These are phyloP conservation scores for Hyphantria cunea DNA, from an alignment of 1,140 invertebrate genomes.

Conservation along the genomic window DNA sequence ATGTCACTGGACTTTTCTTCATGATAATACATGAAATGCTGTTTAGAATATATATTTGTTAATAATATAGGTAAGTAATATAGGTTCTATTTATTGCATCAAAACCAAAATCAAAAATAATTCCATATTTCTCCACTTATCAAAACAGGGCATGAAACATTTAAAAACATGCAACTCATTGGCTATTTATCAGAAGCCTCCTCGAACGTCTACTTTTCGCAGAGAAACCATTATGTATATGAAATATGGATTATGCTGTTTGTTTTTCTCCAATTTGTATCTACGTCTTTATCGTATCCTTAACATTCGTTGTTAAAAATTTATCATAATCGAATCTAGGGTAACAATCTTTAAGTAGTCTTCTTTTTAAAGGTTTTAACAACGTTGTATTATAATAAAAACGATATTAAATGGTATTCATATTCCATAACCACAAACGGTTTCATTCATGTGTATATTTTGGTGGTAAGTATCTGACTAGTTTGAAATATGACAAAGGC, in stretches of 20 bases:
- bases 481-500: too few relatives aligned
- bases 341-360: neutral
- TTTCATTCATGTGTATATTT: too few relatives aligned
- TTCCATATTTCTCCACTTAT: conserved; percentile 14
- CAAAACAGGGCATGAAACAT: conserved; percentile 25
- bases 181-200: conserved; percentile 48
- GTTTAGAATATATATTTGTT: too few relatives aligned
- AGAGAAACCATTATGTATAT: conserved; percentile 51
- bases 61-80: too few relatives aligned
- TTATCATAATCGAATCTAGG: conserved; percentile 17
- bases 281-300: conserved; percentile 17
- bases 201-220: conserved; percentile 33
- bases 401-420: too few relatives aligned
- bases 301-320: too few relatives aligned
- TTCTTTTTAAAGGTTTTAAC: neutral
- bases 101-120: conserved; percentile 3
- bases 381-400: neutral
- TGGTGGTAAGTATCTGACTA: too few relatives aligned
- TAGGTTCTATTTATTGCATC: too few relatives aligned
- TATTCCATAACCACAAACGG: too few relatives aligned
- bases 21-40: too few relatives aligned
- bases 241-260: conserved; percentile 44
- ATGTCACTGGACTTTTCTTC: too few relatives aligned
- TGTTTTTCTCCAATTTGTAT: conserved; percentile 10
- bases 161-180: conserved; percentile 45